Evolutionary conservation across 2,797 vertebrate genomes (phyloP), one percentile per base, ranked within the genome.

Genomic region (Eutrigla gurnardus): DNA sequence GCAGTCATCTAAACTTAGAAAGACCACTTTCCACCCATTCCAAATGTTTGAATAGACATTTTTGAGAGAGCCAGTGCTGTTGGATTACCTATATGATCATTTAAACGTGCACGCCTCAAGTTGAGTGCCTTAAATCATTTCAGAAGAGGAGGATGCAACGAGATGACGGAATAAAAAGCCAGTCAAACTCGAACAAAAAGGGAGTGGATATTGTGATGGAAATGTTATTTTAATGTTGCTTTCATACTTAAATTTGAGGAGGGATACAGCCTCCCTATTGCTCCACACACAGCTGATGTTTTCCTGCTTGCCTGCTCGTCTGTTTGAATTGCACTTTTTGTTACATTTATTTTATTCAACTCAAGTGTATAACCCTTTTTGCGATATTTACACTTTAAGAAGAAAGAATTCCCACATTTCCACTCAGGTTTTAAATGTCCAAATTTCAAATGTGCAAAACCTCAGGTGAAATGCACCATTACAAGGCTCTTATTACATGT

Each of bases 11-110:
- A 61, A 67, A 67, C 65, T 65, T 18, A 14, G 25, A 25, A 69
- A 65, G 80, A 65, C 70, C 50, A 53, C 71, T 62, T 78, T 68
- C 55, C 68, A 69, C 68, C 39, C 74, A 1, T 25, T 25, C 25
- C 25, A 25, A 25, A 25, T 25, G 25, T 25, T 25, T 25, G 25
- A 25, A 25, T 25, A 72, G 77, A 33, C 52, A 6, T 70, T 74
- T 77, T 36, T 54, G 25, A 13, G 58, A 35, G 57, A 18, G 64
- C 9, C 49, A 9, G 63, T n/a, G 50, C 36, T 12, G 3, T 62
- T 45, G 43, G 54, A 43, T 75, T 57, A 70, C 63, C 64, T 42
- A 46, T 67, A 62, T 49, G 71, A 65, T 68, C 62, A 42, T 70
- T 18, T 75, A 70, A 70, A 68, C 8, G 55, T 74, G 37, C 35